Evolutionary conservation across 2,113 vertebrate species (phyloP), one percentile per base, ranked within the genome.

Genomic region (Sinocyclocheilus maitianheensis): DNA sequence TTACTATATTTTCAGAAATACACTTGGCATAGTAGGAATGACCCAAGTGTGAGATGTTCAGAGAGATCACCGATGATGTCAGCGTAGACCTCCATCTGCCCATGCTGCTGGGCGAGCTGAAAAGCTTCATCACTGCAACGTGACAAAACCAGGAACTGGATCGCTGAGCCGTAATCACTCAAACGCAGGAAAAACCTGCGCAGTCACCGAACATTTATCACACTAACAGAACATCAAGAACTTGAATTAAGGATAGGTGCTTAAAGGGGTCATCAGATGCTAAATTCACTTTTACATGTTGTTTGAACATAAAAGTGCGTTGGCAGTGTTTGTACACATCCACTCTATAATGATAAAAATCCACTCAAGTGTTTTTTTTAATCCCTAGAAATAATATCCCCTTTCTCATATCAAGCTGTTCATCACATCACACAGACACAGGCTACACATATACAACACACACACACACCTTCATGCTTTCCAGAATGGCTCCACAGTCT

Each of bases 51-150:
- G 55, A n/a, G 46, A 72, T 11, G 80, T 40, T 92, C 95, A 55
- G n/a, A 62, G 77, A 63, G 18, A 7, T 95, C 90, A 99, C 98
- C 96, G 16, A 99, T 97, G 89, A 99, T 97, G 90, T 99, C 97
- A 13, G 97, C 98, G 1, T 99, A 99, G 84, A 98, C 96, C 89
- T 99, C 97, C 98, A 99, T 99, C 89, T 99, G 97, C 84, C 96
- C 95, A 85, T 99, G 98, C 5, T 99, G 97, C 91, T 99, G 98
- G 5, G 97, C 98, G 90, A 99, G 91, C n/a, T 97, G 96, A 91
- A 99, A 99, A 65, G 98, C 98, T 92, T 99, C 98, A 4, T 97
- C 96, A 18, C 98, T 98, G 88, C 98, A 99, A 63, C 96, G 97
- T 24, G 98, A 99, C 92, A 99, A 94, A 79, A 99, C 96, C 84